Percentiles rank a stretch among this genome's conserved stretches.
phyloP scores from a whole-genome alignment of 2,797 vertebrate genomes.

The Fistularia tabacaria region DNA sequence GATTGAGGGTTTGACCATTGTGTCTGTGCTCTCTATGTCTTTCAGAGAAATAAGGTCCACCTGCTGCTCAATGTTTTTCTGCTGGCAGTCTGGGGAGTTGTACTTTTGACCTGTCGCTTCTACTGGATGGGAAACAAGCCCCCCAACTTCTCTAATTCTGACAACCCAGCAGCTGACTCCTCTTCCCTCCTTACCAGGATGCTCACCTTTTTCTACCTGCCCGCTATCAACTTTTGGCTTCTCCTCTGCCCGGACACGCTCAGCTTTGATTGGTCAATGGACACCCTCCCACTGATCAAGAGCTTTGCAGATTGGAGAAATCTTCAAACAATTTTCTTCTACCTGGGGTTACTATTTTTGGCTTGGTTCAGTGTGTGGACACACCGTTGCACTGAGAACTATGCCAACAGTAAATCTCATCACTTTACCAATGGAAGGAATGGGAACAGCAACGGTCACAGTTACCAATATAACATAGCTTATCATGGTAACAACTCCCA shows the following conservation, averaged over 20 bases:
- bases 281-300: slow-evolving; percentile 91
- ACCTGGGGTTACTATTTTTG: slow-evolving; percentile 80
- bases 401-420: slow-evolving; percentile 81
- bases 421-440: slow-evolving; percentile 82
- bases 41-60: slow-evolving; percentile 86
- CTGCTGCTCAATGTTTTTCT: slow-evolving; percentile 86
- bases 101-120: slow-evolving; percentile 85
- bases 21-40: slow-evolving; percentile 50
- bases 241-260: slow-evolving; percentile 92
- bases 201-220: slow-evolving; percentile 91
- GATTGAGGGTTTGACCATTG: slow-evolving; percentile 16
- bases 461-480: slow-evolving; percentile 75
- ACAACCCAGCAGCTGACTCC: slow-evolving; percentile 95
- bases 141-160: slow-evolving; percentile 98
- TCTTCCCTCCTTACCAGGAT: slow-evolving; percentile 84
- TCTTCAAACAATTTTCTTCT: slow-evolving; percentile 84
- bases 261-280: slow-evolving; percentile 99
- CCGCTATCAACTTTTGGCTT: slow-evolving; percentile 91
- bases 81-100: slow-evolving; percentile 84
- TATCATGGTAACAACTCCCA: slow-evolving; percentile 74
- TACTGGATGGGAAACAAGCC: slow-evolving; percentile 99
- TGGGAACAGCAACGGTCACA: slow-evolving; percentile 87
- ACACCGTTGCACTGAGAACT: slow-evolving; percentile 63
- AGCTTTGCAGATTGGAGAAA: slow-evolving; percentile 87
- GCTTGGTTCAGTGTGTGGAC: slow-evolving; percentile 80